These are phyloP conservation scores for Eulemur mongoz DNA, from an alignment of 2,797 vertebrate genomes.

Conservation along the genomic window DNA sequence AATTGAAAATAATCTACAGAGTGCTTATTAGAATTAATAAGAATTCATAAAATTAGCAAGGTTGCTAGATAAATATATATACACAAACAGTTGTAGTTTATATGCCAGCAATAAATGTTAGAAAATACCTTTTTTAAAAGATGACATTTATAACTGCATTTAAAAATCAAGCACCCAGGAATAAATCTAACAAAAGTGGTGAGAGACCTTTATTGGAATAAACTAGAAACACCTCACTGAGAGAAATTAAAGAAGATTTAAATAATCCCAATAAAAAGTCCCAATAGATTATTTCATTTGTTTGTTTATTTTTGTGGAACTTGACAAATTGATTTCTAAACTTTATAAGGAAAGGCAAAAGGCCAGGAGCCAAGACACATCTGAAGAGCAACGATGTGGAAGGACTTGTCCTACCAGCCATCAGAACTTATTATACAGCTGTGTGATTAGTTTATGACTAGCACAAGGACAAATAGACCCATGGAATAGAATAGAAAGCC, in stretches of 20 bases:
- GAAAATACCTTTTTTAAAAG: background rate
- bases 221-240: background rate
- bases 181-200: background rate
- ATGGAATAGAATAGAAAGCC: conserved; percentile 37
- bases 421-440: conserved; percentile 30
- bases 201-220: background rate
- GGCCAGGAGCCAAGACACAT: background rate
- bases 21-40: conserved; percentile 5
- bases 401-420: background rate
- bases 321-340: conserved; percentile 44
- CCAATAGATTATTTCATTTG: background rate
- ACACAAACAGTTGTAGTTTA: background rate
- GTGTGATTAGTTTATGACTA: background rate
- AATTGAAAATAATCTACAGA: background rate
- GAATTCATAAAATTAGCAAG: background rate
- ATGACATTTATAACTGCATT: background rate
- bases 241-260: conserved; percentile 37
- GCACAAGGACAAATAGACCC: background rate
- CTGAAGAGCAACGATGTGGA: background rate
- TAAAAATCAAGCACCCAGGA: background rate
- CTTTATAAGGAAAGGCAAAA: conserved; percentile 8
- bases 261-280: background rate
- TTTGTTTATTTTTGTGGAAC: conserved; percentile 35
- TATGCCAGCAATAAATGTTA: background rate
- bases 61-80: background rate